Conservation (phyloP, 2,113 vertebrate genomes). For the Saimiri boliviensis region DNA sequence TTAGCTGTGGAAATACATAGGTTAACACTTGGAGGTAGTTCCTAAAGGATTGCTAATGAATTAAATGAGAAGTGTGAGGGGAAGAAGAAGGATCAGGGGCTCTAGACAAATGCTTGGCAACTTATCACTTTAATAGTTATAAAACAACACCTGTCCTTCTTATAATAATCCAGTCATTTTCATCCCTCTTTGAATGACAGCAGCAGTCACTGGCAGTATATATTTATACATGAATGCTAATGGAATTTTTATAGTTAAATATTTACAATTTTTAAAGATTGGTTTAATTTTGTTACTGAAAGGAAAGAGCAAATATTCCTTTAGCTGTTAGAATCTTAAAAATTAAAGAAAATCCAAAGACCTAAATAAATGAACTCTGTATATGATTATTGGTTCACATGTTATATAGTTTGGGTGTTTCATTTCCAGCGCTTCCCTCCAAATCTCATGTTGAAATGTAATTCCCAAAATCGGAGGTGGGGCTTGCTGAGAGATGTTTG, state of each 20-base stretch:
- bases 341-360: background rate
- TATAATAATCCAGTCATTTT: background rate
- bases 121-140: background rate
- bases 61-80: background rate
- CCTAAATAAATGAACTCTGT: background rate
- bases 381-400: background rate
- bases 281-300: slow-evolving; percentile 28
- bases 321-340: slow-evolving; percentile 14
- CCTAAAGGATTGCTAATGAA: background rate
- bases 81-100: background rate
- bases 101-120: background rate
- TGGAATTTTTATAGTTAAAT: background rate
- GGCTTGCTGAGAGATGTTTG: too few relatives aligned
- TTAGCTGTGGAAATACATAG: background rate
- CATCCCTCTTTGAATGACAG: background rate
- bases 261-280: background rate
- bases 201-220: too few relatives aligned
- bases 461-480: too few relatives aligned
- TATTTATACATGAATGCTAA: background rate
- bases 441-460: too few relatives aligned
- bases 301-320: background rate
- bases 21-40: background rate
- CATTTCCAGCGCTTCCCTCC: too few relatives aligned
- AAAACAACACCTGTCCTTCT: background rate
- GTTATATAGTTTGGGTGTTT: background rate